Evolutionary conservation across 2,797 vertebrate genomes (phyloP).

Genomic region (Onychomys leucogaster): DNA sequence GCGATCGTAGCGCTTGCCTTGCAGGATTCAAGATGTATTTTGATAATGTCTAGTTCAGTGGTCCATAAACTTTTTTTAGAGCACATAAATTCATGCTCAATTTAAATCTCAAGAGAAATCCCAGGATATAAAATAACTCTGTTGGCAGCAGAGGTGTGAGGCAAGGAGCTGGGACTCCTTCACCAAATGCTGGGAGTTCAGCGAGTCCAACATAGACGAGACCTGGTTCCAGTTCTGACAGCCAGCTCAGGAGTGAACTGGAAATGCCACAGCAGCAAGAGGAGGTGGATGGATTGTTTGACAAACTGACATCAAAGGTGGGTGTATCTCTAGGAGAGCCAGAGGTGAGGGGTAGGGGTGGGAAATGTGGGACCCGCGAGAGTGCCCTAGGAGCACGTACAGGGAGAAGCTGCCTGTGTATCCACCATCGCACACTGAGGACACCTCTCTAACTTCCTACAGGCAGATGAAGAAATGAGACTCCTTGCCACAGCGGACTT

Average conservation of each 20-base stretch:
- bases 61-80: constrained; percentile 44
- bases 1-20: neutral
- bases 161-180: neutral
- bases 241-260: constrained; percentile 3
- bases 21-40: neutral
- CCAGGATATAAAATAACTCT: constrained; percentile 14
- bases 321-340: neutral
- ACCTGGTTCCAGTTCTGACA: neutral
- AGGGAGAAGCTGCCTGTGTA: neutral
- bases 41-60: constrained; percentile 23
- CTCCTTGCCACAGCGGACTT: neutral
- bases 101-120: constrained; percentile 63
- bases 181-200: neutral
- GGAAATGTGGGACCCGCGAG: neutral
- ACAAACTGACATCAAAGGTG: neutral
- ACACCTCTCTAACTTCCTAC: neutral
- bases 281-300: neutral
- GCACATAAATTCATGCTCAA: constrained; percentile 26
- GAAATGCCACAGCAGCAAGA: constrained; percentile 20
- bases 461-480: neutral
- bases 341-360: no score
- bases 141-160: neutral
- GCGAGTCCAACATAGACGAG: neutral
- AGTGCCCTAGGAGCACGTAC: neutral
- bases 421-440: neutral